Base-by-base conservation (phyloP, 2,797 vertebrate species). In the Margarornis squamiger region DNA sequence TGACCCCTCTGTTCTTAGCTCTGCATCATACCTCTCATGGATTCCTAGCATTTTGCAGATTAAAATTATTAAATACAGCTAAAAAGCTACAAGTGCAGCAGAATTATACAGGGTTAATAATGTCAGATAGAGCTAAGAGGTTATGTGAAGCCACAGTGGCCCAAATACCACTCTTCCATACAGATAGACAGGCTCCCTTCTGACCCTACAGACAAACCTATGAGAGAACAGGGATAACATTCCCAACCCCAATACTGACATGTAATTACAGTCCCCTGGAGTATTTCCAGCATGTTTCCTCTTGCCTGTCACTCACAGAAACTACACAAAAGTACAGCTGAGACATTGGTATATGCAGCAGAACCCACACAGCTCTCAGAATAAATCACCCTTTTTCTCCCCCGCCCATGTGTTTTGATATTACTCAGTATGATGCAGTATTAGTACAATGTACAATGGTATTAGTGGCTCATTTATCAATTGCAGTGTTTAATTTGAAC, bases 161-260 rank as follows among this genome's bases (percentile, higher is more conserved):
- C 29, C 21, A 21, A 71, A 52, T 2, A 22, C 8, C 46, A 26
- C 34, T 66, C 26, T 23, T 68, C 62, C 36, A 18, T 5, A 34
- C 51, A 52, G 29, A 12, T 18, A 54, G 26, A 29, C 51, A 54
- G 51, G 29, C 51, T 54, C 51, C 30, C 17, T 30, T 57, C 52
- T 32, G 14, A 32, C 26, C 24, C 72, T 55, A 5, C 8, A 71
- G 12, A 41, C 20, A 46, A 49, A 63, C 5, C n/a, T 45, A 4
- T 1, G 17, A 63, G 9, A 72, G 30, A 58, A 77, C 26, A 14
- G 20, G 30, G 23, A n/a, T 38, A 63, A 49, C 0, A 0, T 2
- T 51, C 34, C 15, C 38, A 58, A 0, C 29, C 46, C 38, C 52
- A 63, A 20, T 8, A 62, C 4, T 32, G 32, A 45, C 3, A 6